Percentiles rank a stretch among this genome's conserved stretches.
These are phyloP conservation scores for Hermetia illucens DNA, from an alignment of 1,140 invertebrate genomes.

Conservation along the genomic window DNA sequence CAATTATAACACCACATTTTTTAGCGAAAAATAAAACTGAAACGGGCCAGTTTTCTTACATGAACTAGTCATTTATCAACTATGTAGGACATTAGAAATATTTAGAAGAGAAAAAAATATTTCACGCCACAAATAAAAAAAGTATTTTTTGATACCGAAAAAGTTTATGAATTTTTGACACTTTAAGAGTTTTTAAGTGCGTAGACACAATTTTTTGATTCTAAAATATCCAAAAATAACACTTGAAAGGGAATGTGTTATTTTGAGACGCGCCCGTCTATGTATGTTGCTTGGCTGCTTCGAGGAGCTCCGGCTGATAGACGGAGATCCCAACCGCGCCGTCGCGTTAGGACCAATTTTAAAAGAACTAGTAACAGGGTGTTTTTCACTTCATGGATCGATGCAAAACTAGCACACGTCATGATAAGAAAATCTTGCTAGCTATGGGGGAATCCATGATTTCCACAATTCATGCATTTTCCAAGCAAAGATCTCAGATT, in stretches of 20 bases:
- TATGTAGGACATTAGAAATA: background rate
- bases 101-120: too few relatives aligned
- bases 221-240: constrained; percentile 6
- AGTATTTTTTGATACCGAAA: background rate
- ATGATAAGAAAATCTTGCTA: too few relatives aligned
- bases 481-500: too few relatives aligned
- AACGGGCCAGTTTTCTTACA: background rate
- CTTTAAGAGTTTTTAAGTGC: background rate
- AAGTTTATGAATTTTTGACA: background rate
- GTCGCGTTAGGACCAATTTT: too few relatives aligned
- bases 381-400: too few relatives aligned
- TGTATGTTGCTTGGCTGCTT: background rate
- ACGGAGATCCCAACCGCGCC: too few relatives aligned
- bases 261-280: constrained; percentile 4
- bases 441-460: too few relatives aligned
- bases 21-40: background rate
- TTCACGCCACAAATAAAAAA: background rate
- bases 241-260: constrained; percentile 3
- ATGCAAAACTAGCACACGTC: too few relatives aligned
- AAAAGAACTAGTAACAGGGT: too few relatives aligned
- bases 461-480: too few relatives aligned
- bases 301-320: too few relatives aligned
- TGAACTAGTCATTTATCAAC: background rate
- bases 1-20: background rate
- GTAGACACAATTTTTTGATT: background rate